Evolutionary conservation across 2,888 invertebrate genomes (phyloP).

Genomic region (Dynastes hyllus): DNA sequence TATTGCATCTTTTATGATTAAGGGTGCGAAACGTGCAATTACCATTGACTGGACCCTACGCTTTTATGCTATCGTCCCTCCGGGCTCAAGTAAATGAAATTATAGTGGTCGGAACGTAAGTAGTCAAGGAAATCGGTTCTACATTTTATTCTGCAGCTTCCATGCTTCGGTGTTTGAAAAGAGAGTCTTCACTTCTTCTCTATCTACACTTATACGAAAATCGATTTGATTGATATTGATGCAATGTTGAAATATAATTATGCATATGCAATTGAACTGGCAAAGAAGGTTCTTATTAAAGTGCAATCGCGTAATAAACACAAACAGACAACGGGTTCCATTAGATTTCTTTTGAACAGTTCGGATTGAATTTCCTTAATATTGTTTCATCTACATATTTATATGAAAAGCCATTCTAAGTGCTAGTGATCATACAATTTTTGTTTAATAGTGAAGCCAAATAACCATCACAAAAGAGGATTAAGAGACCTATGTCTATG

Average conservation of each 20-base stretch:
- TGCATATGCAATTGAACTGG: not conserved
- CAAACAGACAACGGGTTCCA: not conserved
- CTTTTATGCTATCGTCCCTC: constrained; percentile 55
- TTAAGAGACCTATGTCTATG: too few species aligned
- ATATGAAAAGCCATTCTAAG: too few species aligned
- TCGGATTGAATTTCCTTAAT: too few species aligned
- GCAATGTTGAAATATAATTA: constrained; percentile 13
- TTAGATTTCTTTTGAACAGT: too few species aligned
- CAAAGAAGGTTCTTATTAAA: not conserved
- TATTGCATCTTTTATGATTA: constrained; percentile 57
- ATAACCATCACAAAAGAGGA: too few species aligned
- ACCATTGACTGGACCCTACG: constrained; percentile 55
- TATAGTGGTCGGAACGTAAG: constrained; percentile 55
- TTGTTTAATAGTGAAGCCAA: too few species aligned
- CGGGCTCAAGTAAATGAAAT: constrained; percentile 56
- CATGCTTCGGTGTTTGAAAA: constrained; percentile 24
- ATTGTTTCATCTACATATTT: too few species aligned
- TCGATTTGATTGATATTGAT: constrained; percentile 10
- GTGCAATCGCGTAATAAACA: not conserved
- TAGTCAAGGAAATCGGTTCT: constrained; percentile 50
- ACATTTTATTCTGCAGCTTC: constrained; percentile 41
- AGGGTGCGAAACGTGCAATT: constrained; percentile 57
- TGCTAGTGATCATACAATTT: too few species aligned
- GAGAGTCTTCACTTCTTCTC: constrained; percentile 14
- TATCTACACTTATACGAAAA: not conserved